Evolutionary conservation across 2,888 invertebrate species (phyloP).

Genomic region (Eilema sororculum): DNA sequence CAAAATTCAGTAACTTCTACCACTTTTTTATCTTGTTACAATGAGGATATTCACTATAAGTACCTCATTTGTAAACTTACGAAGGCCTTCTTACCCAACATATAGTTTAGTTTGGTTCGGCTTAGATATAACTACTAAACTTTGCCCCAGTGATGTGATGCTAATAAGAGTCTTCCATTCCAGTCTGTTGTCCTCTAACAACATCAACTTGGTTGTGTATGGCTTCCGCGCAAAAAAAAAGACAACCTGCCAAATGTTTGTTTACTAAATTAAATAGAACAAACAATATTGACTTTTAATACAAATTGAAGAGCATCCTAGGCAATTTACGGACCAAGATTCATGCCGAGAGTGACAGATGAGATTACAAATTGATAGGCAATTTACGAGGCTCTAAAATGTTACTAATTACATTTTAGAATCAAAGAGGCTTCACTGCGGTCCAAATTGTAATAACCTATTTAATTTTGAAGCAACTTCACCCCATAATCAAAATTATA

Average conservation of each 20-base stretch:
- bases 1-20: too few relatives aligned
- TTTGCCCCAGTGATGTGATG: not conserved
- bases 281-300: not conserved
- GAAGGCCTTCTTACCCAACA: too few relatives aligned
- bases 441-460: not conserved
- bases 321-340: not conserved
- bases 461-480: not conserved
- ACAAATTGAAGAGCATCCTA: not conserved
- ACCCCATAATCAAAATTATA: not conserved
- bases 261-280: not conserved
- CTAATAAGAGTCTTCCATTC: not conserved
- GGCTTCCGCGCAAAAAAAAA: not conserved
- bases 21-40: too few relatives aligned
- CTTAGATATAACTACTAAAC: not conserved
- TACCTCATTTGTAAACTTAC: too few relatives aligned
- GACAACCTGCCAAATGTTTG: not conserved
- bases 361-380: not conserved
- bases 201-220: not conserved
- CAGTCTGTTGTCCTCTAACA: not conserved
- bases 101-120: too few relatives aligned
- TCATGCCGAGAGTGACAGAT: not conserved
- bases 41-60: too few relatives aligned
- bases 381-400: not conserved
- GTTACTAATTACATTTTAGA: not conserved
- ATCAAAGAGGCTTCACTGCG: not conserved